These are phyloP conservation scores for Nesidiocoris tenuis DNA, from an alignment of 2,888 invertebrate genomes.

Conservation along the genomic window DNA sequence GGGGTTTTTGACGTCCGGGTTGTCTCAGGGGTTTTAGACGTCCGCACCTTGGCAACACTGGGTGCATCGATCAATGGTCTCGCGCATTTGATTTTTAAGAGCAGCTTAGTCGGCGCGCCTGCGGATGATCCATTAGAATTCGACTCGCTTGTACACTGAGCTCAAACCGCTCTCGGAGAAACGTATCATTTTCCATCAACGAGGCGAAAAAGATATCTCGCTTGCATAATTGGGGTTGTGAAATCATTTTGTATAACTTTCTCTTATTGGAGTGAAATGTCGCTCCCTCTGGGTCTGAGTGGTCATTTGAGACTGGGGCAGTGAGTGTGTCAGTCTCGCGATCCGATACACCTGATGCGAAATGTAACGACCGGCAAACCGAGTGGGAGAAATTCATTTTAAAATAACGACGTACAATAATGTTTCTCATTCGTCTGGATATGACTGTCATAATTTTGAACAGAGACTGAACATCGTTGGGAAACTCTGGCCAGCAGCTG, in stretches of 20 bases:
- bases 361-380: too few species aligned
- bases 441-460: too few species aligned
- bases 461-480: too few species aligned
- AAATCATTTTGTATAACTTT: conserved; percentile 24
- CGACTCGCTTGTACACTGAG: background rate
- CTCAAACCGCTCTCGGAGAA: background rate
- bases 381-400: too few species aligned
- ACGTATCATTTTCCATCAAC: conserved; percentile 14
- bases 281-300: background rate
- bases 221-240: conserved; percentile 27
- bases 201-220: conserved; percentile 14
- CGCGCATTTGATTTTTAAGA: background rate
- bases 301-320: background rate
- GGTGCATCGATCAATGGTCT: background rate
- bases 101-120: background rate
- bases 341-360: too few species aligned
- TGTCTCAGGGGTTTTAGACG: too few species aligned
- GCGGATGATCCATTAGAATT: background rate
- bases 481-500: too few species aligned
- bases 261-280: conserved; percentile 34
- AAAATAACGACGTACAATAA: too few species aligned
- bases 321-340: too few species aligned
- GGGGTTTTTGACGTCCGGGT: too few species aligned
- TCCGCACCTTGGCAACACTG: too few species aligned
- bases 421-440: too few species aligned